Conservation (phyloP, 1,140 invertebrate species). For the Steinernema khuongi region DNA sequence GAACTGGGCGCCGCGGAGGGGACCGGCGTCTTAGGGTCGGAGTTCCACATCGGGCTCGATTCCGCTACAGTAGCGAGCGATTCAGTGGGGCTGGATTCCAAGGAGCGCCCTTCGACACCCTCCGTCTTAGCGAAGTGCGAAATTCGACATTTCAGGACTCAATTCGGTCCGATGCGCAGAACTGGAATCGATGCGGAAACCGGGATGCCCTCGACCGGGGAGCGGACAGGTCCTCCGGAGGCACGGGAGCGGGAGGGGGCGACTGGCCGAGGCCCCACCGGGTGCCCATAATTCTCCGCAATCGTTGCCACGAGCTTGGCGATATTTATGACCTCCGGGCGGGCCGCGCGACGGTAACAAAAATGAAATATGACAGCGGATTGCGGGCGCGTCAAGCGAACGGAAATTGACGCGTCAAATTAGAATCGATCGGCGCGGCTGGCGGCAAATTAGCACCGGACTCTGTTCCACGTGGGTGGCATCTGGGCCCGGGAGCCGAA, state of each 20-base stretch:
- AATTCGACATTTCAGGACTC: too few species aligned
- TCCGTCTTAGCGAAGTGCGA: too few species aligned
- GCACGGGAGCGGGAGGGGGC: too few species aligned
- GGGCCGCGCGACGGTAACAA: slow-evolving; percentile 16
- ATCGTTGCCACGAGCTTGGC: slow-evolving; percentile 2
- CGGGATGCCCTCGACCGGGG: too few species aligned
- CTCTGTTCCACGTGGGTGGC: neutral
- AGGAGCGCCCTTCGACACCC: too few species aligned
- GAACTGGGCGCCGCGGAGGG: slow-evolving; percentile 8
- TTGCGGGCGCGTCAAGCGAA: slow-evolving; percentile 14
- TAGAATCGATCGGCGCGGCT: neutral
- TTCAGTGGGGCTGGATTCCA: neutral
- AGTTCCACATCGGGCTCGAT: too few species aligned
- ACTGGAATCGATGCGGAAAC: too few species aligned
- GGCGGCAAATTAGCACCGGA: neutral
- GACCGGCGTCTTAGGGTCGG: too few species aligned
- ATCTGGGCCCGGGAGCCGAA: neutral
- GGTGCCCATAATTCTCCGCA: slow-evolving; percentile 1
- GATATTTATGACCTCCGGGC: slow-evolving; percentile 15
- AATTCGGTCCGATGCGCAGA: too few species aligned
- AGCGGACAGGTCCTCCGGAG: too few species aligned
- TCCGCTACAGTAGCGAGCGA: too few species aligned
- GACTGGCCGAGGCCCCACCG: neutral
- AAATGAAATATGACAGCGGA: slow-evolving; percentile 17
- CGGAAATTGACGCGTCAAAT: slow-evolving; percentile 15